These are phyloP conservation scores for Chaetops frenatus DNA, from an alignment of 2,113 vertebrate species.

Conservation along the genomic window DNA sequence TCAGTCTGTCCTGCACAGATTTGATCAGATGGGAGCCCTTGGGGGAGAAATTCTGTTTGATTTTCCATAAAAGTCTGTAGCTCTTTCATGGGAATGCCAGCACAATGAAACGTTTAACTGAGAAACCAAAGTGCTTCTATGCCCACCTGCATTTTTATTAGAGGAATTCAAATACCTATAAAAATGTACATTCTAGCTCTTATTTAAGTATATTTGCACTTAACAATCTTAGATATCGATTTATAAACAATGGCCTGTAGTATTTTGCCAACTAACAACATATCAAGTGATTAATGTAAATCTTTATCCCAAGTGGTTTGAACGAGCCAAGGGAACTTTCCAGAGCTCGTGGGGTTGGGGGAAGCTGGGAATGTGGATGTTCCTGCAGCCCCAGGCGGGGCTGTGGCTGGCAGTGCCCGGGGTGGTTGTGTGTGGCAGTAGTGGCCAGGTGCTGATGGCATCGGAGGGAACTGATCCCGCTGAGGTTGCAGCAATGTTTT, in stretches of 20 bases:
- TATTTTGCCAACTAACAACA: rapidly evolving
- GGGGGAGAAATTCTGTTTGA: neutral
- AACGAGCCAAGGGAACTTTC: neutral
- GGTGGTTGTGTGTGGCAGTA: constrained; percentile 56
- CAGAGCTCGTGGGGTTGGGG: neutral
- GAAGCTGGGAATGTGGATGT: neutral
- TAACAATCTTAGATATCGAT: rapidly evolving
- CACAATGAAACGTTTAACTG: neutral
- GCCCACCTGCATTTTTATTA: neutral
- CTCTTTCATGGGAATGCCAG: neutral
- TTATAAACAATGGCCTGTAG: rapidly evolving
- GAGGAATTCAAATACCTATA: neutral
- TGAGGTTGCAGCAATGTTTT: constrained; percentile 75
- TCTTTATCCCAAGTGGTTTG: neutral
- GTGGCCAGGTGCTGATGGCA: constrained; percentile 75
- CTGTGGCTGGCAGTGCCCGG: neutral
- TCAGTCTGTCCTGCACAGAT: neutral
- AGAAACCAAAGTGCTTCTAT: neutral
- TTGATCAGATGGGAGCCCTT: neutral
- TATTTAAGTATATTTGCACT: neutral
- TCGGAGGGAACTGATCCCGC: constrained; percentile 67
- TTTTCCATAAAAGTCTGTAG: neutral
- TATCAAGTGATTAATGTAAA: rapidly evolving
- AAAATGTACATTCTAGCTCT: neutral
- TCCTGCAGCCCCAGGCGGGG: neutral